Evolutionary conservation across 2,797 vertebrate genomes (phyloP).

Genomic region (Chloroceryle amazona): DNA sequence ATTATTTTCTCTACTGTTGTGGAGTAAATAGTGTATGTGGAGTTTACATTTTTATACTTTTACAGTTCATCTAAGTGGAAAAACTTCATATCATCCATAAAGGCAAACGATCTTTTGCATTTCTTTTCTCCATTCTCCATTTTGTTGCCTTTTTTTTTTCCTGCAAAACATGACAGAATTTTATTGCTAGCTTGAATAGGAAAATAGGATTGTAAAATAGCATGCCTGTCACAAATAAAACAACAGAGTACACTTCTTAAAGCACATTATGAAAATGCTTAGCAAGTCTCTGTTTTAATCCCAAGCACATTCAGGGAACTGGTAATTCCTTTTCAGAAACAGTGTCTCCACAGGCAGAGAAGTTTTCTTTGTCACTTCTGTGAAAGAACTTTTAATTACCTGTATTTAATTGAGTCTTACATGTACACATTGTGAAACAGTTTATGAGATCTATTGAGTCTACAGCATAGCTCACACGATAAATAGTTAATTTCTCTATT

Average conservation of each 20-base stretch:
- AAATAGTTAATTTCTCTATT: not conserved
- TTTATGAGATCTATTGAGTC: slow-evolving; percentile 40
- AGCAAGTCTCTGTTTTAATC: not conserved
- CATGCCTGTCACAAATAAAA: slow-evolving; percentile 2
- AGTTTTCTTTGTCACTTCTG: not conserved
- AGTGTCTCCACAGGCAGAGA: slow-evolving; percentile 2
- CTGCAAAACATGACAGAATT: not conserved
- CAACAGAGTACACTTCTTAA: not conserved
- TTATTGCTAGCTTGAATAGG: slow-evolving; percentile 2
- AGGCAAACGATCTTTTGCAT: not conserved
- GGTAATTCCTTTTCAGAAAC: slow-evolving; percentile 17
- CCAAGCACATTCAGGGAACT: not conserved
- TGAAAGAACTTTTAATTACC: slow-evolving; percentile 62
- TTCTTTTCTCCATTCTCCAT: not conserved
- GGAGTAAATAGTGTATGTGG: not conserved
- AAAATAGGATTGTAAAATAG: not conserved
- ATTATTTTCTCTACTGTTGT: not conserved
- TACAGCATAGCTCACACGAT: not conserved
- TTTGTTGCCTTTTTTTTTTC: not conserved
- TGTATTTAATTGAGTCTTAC: slow-evolving; percentile 45
- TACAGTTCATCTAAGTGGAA: not conserved
- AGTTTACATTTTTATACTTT: not conserved
- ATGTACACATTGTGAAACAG: slow-evolving; percentile 1
- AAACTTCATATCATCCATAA: not conserved
- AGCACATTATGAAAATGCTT: not conserved